A percentile compares a stretch with the other conserved stretches of the same genome.
These are phyloP conservation scores for Adelges cooleyi DNA, from an alignment of 1,140 invertebrate genomes.

Conservation along the genomic window DNA sequence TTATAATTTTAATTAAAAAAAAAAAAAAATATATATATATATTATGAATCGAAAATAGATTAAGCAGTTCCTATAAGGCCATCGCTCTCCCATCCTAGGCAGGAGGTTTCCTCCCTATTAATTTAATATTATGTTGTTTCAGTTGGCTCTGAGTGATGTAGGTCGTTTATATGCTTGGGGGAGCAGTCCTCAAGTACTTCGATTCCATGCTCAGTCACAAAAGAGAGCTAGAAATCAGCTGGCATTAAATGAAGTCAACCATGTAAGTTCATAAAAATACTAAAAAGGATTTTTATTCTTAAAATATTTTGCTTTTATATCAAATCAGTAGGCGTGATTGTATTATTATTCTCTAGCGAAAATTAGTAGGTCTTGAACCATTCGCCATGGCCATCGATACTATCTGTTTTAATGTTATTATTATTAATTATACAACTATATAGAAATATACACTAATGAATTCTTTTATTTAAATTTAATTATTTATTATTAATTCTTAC, in stretches of 20 bases:
- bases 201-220: conserved; percentile 53
- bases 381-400: too few relatives aligned
- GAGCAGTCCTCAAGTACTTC: conserved; percentile 59
- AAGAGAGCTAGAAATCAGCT: conserved; percentile 38
- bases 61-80: too few relatives aligned
- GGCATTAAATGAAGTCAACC: neutral
- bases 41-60: too few relatives aligned
- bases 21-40: too few relatives aligned
- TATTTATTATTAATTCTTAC: neutral
- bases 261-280: conserved; percentile 1
- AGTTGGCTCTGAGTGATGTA: conserved; percentile 56
- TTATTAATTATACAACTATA: too few relatives aligned
- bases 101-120: too few relatives aligned
- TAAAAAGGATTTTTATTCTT: neutral
- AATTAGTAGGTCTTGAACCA: neutral
- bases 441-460: too few relatives aligned
- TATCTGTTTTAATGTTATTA: too few relatives aligned
- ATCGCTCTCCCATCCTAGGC: too few relatives aligned
- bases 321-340: neutral
- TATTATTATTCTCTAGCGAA: neutral
- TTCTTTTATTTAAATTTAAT: neutral
- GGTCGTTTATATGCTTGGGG: conserved; percentile 67
- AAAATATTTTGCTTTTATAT: neutral
- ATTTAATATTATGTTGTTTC: too few relatives aligned
- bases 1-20: too few relatives aligned